phyloP scores from a whole-genome alignment of 1,140 invertebrate species.

The Asobara japonica region DNA sequence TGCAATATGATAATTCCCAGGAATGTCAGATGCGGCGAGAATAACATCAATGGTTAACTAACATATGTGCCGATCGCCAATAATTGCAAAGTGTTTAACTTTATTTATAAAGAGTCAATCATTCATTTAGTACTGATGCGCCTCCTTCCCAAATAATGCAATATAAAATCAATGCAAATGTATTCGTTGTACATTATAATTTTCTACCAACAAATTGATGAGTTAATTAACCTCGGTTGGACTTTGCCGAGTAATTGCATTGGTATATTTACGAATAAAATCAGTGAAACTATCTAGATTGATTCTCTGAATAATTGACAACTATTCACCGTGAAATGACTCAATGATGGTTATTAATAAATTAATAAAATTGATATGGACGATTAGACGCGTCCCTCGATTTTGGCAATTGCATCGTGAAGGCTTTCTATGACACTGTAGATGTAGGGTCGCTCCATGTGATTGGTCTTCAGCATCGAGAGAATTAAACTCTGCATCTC shows the following conservation, averaged over 20 bases:
- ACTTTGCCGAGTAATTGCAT: not conserved
- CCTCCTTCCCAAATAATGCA: too few relatives aligned
- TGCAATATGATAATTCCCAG: not conserved
- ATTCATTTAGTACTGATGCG: not conserved
- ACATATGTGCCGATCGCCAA: not conserved
- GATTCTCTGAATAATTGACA: not conserved
- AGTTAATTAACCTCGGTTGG: not conserved
- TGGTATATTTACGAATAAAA: not conserved
- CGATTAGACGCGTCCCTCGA: conserved; percentile 66
- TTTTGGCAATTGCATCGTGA: conserved; percentile 68
- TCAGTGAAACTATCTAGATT: not conserved
- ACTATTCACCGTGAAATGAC: not conserved
- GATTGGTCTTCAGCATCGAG: conserved; percentile 79
- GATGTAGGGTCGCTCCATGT: conserved; percentile 79
- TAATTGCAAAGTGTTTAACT: not conserved
- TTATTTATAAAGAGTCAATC: not conserved
- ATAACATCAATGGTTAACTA: not conserved
- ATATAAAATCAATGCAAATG: not conserved
- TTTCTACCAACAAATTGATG: not conserved
- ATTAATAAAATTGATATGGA: not conserved
- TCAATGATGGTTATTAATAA: not conserved
- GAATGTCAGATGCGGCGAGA: too few relatives aligned
- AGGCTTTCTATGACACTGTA: conserved; percentile 74
- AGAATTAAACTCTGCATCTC: conserved; percentile 77
- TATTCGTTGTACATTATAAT: not conserved